Evolutionary conservation across 1,140 invertebrate species (phyloP).

Genomic region (Apocrypta bakeri): DNA sequence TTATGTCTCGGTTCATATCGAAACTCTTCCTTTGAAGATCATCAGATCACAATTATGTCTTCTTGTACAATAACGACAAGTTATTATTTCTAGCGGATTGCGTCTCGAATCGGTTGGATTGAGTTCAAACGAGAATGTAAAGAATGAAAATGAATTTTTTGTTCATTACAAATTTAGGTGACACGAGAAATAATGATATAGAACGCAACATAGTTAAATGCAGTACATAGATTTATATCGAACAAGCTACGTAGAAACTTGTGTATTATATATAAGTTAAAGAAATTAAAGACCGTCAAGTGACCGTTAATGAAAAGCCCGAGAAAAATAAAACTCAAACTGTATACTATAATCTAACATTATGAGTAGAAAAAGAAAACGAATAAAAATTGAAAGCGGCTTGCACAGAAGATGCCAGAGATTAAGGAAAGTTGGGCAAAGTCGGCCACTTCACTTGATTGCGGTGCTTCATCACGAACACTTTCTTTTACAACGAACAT

Average conservation of each 20-base stretch:
- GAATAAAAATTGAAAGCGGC: conserved; percentile 18
- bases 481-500: conserved; percentile 57
- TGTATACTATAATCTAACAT: background rate
- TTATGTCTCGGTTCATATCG: background rate
- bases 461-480: conserved; percentile 57
- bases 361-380: background rate
- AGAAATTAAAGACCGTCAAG: background rate
- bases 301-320: background rate
- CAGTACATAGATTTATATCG: no score
- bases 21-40: background rate
- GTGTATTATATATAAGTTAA: no score
- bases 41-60: no score
- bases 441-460: conserved; percentile 67
- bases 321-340: background rate
- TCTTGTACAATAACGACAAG: no score
- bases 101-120: no score
- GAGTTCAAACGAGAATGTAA: no score
- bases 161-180: no score
- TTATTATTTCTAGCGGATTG: no score
- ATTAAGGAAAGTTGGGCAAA: conserved; percentile 55
- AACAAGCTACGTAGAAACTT: no score
- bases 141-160: no score
- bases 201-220: no score
- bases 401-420: background rate
- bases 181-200: no score